Evolutionary conservation across 2,888 invertebrate species (phyloP).

Genomic region (Polymixis lichenea): DNA sequence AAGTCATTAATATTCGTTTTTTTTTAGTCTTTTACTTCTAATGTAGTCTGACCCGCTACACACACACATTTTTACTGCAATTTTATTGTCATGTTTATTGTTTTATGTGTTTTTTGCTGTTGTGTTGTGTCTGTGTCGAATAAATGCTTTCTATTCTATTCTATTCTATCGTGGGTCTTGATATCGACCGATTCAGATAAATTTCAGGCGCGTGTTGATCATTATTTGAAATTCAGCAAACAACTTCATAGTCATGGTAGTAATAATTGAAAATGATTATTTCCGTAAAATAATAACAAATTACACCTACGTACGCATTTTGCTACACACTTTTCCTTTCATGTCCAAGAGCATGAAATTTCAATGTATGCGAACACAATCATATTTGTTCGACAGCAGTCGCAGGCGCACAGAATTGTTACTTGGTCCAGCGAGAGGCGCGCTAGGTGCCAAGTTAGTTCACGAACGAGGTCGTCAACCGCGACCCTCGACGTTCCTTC

Average conservation of each 20-base stretch:
- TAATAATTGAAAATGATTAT: too few relatives aligned
- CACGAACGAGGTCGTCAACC: constrained; percentile 85
- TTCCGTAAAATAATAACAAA: neutral
- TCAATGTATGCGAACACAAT: constrained; percentile 9
- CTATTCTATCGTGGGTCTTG: too few relatives aligned
- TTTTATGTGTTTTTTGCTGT: too few relatives aligned
- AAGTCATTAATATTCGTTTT: too few relatives aligned
- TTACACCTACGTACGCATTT: neutral
- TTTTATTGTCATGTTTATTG: too few relatives aligned
- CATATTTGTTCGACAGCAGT: constrained; percentile 24
- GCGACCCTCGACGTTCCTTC: constrained; percentile 81
- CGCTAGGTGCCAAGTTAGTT: constrained; percentile 62
- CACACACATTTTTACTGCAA: too few relatives aligned
- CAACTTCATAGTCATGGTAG: neutral
- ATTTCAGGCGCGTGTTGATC: neutral
- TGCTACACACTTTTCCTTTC: constrained; percentile 12
- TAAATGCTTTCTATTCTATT: too few relatives aligned
- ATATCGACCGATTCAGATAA: too few relatives aligned
- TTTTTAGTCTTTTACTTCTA: too few relatives aligned
- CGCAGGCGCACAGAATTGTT: constrained; percentile 17
- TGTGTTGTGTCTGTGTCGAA: too few relatives aligned
- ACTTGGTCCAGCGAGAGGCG: constrained; percentile 57
- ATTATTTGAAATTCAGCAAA: neutral
- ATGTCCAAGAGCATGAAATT: constrained; percentile 21
- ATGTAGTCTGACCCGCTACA: too few relatives aligned